Evolutionary conservation across 2,888 invertebrate genomes (phyloP), one percentile per base, ranked within the genome.

Genomic region (Pteria penguin): DNA sequence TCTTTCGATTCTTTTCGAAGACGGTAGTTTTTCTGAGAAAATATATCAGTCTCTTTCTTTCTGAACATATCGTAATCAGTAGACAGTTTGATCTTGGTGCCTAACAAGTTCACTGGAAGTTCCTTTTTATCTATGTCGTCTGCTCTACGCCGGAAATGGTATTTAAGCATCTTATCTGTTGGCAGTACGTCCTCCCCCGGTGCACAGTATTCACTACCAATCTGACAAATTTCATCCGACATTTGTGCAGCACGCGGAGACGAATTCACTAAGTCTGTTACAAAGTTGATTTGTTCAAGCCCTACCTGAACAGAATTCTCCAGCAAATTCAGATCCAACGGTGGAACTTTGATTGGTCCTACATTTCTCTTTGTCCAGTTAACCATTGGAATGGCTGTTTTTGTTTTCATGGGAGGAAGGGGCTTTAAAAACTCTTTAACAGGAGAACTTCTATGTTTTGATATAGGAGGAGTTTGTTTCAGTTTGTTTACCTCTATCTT

Each of bases 351-450:
- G 27, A 68, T 31, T 4, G 55, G 57, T 14, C 57, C 57, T 14
- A 68, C 68, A 24, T 57, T n/a, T 5, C 33, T 57, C 11, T 67
- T 26, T 18, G 31, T 32, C 68, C 68, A 68, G 24, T 57, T 67
- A n/a, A 67, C n/a, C 29, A 52, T 22, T 29, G 26, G 52, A 18
- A 22, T 27, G 29, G 26, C 29, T 29, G 26, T 26, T 54, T 27
- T 67, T 26, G 27, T n/a, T 52, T 54, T 52, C 24, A 27, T 45
- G 5, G 54, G 18, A 27, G 67, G 67, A 24, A 67, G 54, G 11
- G 67, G 67, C 29, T 67, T 67, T 29, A 67, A 11, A n/a, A 67
- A n/a, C 8, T 52, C 27, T n/a, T 18, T 26, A 8, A 67, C 55
- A 4, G 67, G 67, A 18, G 52, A 52, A 22, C n/a, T 29, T 27